Percentiles rank a stretch among this genome's conserved stretches.
Evolutionary conservation across 2,888 invertebrate species (phyloP).

Genomic region (Omphaloscelis lunosa): DNA sequence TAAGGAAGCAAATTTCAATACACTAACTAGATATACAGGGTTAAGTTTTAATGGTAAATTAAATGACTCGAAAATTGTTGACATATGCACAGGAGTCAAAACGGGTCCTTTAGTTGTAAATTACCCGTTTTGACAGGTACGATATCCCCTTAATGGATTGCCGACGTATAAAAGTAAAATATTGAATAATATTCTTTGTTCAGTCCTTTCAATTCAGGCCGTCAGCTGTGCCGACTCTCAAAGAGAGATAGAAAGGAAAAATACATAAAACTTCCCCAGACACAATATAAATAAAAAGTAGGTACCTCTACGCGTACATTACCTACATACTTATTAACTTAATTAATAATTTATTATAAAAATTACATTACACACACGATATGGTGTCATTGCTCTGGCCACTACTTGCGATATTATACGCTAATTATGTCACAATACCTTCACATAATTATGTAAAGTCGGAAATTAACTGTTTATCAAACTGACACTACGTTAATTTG

Average conservation of each 20-base stretch:
- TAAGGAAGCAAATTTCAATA: too few species aligned
- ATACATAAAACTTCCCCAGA: conserved; percentile 19
- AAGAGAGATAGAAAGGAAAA: conserved; percentile 14
- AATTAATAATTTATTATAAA: conserved; percentile 42
- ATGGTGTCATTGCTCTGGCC: conserved; percentile 49
- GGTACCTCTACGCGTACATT: not conserved
- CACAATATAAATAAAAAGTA: not conserved
- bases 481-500: not conserved
- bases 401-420: not conserved
- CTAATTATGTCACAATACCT: not conserved
- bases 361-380: conserved; percentile 22
- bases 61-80: too few species aligned
- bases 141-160: too few species aligned
- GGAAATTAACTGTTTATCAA: not conserved
- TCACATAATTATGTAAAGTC: not conserved
- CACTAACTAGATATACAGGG: too few species aligned
- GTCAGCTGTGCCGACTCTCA: not conserved
- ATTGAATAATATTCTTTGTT: not conserved
- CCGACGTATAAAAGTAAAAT: too few species aligned
- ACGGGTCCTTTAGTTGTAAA: too few species aligned
- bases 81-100: too few species aligned
- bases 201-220: not conserved
- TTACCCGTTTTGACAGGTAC: too few species aligned
- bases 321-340: not conserved
- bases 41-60: too few species aligned